These are phyloP conservation scores for Nezara viridula DNA, from an alignment of 2,888 invertebrate genomes.

Conservation along the genomic window DNA sequence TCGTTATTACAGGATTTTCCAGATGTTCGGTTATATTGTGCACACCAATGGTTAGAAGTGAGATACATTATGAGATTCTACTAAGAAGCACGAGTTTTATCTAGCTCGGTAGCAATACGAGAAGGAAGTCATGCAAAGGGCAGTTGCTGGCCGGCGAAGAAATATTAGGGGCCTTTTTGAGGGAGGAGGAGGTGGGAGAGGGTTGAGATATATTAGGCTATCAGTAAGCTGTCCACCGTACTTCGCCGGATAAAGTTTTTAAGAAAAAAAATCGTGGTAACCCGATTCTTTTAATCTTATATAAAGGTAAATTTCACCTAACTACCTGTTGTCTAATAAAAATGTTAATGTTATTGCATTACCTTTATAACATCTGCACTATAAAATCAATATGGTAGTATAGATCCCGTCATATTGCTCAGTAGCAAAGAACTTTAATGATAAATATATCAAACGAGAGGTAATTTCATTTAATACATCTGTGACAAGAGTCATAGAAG, in stretches of 20 bases:
- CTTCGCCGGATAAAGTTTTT: neutral
- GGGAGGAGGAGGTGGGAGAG: neutral
- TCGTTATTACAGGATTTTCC: too few species aligned
- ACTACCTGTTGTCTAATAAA: too few species aligned
- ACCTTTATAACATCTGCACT: too few species aligned
- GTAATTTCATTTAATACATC: too few species aligned
- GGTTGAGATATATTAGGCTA: slow-evolving; percentile 29
- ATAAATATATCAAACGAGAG: too few species aligned
- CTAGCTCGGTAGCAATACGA: neutral
- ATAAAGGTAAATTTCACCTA: neutral
- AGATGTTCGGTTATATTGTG: too few species aligned
- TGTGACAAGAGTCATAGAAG: too few species aligned
- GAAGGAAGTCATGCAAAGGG: slow-evolving; percentile 27
- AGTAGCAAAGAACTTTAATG: too few species aligned
- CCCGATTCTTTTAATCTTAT: neutral
- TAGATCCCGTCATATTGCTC: too few species aligned
- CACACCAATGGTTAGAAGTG: neutral
- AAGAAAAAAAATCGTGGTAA: neutral
- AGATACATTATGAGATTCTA: neutral
- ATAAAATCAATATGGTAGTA: too few species aligned
- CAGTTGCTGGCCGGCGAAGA: neutral
- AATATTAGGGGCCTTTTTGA: neutral
- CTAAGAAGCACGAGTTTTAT: neutral
- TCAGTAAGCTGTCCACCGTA: neutral
- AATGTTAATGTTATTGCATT: too few species aligned